phyloP scores from a whole-genome alignment of 2,113 vertebrate species.

The Thermophis baileyi region DNA sequence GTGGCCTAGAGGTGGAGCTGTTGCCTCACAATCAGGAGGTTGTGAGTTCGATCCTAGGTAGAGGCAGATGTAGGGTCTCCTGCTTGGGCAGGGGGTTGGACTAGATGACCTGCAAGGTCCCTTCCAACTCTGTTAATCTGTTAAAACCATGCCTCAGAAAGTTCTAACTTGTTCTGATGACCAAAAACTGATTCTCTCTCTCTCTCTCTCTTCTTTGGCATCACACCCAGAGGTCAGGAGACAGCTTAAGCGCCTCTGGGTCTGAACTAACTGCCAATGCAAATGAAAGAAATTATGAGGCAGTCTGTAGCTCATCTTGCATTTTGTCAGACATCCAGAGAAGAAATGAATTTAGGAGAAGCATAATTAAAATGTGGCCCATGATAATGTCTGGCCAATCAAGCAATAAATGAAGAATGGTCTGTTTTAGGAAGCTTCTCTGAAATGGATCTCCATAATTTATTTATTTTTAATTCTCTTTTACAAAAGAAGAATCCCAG shows the following conservation, averaged over 20 bases:
- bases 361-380: slow-evolving; percentile 26
- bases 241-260: not conserved
- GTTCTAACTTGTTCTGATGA: not conserved
- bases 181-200: not conserved
- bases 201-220: not conserved
- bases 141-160: too few species aligned
- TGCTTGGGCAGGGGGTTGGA: too few species aligned
- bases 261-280: not conserved
- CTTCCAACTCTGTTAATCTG: too few species aligned
- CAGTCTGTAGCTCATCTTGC: slow-evolving; percentile 22
- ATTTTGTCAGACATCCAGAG: slow-evolving; percentile 29
- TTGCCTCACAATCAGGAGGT: too few species aligned
- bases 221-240: not conserved
- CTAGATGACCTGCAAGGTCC: too few species aligned
- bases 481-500: not conserved
- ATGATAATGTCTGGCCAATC: slow-evolving; percentile 22
- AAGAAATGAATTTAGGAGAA: slow-evolving; percentile 30
- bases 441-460: not conserved
- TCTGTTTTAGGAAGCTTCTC: not conserved
- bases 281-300: slow-evolving; percentile 9
- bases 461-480: not conserved
- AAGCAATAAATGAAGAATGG: slow-evolving; percentile 19
- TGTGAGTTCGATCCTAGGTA: too few species aligned
- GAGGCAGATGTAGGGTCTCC: too few species aligned
- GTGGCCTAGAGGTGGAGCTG: too few species aligned